A percentile compares a stretch with the other conserved stretches of the same genome.
These are phyloP conservation scores for Piprites chloris DNA, from an alignment of 2,113 vertebrate species.

Conservation along the genomic window DNA sequence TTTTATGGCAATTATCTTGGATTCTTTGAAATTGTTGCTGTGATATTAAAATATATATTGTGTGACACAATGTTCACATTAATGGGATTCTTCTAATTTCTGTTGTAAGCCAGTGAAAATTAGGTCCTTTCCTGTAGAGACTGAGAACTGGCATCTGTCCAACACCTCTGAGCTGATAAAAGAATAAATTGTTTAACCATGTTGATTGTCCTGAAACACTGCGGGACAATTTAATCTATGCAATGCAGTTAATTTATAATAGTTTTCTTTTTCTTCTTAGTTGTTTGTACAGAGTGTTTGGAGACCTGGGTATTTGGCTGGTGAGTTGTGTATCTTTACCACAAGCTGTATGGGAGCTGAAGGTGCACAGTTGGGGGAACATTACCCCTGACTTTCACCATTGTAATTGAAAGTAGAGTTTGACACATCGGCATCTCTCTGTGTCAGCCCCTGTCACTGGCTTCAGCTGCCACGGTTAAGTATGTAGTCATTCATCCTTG, in stretches of 20 bases:
- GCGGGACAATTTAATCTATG: constrained; percentile 2
- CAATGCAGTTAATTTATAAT: constrained; percentile 11
- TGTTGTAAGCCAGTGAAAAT: background rate
- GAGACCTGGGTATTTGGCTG: background rate
- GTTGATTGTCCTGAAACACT: constrained; percentile 5
- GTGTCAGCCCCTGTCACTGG: constrained; percentile 23
- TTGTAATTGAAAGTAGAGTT: constrained; percentile 52
- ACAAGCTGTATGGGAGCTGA: background rate
- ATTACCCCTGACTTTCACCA: constrained; percentile 39
- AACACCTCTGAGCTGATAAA: background rate
- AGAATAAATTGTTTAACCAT: constrained; percentile 25
- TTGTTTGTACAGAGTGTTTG: background rate
- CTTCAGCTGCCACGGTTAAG: constrained; percentile 38
- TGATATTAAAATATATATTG: background rate
- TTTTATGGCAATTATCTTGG: background rate
- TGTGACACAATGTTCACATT: background rate
- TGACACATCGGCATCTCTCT: constrained; percentile 42
- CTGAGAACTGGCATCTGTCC: background rate
- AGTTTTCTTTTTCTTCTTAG: background rate
- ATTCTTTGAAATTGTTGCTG: constrained; percentile 1
- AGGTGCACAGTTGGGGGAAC: background rate
- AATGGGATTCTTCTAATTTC: background rate
- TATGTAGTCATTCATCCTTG: constrained; percentile 39
- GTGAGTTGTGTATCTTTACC: background rate
- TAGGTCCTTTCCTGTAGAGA: background rate